These are phyloP conservation scores for Pemphigus obesinymphae DNA, from an alignment of 1,140 invertebrate genomes.

Conservation along the genomic window DNA sequence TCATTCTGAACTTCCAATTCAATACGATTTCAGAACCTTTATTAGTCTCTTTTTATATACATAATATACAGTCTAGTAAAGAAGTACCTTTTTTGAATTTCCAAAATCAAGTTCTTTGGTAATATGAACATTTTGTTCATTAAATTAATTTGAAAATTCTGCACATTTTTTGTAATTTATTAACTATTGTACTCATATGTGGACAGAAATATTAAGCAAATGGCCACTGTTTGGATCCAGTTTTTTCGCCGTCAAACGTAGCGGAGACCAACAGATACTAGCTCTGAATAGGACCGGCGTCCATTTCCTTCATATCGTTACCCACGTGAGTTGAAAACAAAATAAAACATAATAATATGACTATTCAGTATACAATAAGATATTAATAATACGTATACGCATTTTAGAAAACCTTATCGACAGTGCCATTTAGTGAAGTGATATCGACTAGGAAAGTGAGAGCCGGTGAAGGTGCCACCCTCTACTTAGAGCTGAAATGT, in stretches of 20 bases:
- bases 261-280: conserved; percentile 78
- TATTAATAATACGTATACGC: background rate
- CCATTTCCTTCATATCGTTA: conserved; percentile 85
- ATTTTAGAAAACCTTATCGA: conserved; percentile 73
- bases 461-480: conserved; percentile 78
- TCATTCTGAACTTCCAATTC: no score
- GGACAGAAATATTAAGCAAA: conserved; percentile 75
- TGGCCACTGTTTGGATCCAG: conserved; percentile 97
- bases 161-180: no score
- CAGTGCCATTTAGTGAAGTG: conserved; percentile 90
- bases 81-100: no score
- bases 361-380: background rate
- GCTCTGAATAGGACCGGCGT: conserved; percentile 90
- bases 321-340: conserved; percentile 64
- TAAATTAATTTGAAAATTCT: no score
- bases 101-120: no score
- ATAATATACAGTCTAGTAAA: no score
- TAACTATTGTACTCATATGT: no score
- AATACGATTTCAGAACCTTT: no score
- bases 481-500: conserved; percentile 95
- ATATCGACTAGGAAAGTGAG: conserved; percentile 90
- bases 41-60: no score
- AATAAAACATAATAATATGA: background rate
- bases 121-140: no score
- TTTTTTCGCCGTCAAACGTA: conserved; percentile 90